Evolutionary conservation across 1,140 invertebrate species (phyloP).

Genomic region (Eriocheir sinensis): DNA sequence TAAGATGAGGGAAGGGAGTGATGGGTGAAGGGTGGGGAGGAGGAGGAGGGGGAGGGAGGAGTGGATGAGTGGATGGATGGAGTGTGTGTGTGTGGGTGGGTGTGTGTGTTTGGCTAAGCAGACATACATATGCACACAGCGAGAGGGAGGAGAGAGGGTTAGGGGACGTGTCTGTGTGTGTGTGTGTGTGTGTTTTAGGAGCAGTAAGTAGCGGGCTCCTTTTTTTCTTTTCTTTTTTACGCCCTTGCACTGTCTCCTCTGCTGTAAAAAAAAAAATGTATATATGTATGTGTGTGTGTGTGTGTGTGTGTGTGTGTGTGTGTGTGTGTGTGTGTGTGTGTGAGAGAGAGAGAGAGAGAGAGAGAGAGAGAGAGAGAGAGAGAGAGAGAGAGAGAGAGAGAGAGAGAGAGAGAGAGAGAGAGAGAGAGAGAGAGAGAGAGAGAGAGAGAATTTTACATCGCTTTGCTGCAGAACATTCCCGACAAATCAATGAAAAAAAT

Average conservation of each 20-base stretch:
- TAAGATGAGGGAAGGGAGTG: too few relatives aligned
- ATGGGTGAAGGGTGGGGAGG: neutral
- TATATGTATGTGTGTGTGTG: neutral
- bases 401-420: neutral
- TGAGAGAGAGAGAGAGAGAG: neutral
- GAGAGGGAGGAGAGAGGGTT: neutral
- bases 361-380: conserved; percentile 15
- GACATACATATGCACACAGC: neutral
- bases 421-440: too few relatives aligned
- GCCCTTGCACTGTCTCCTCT: too few relatives aligned
- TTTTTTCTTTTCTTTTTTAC: too few relatives aligned
- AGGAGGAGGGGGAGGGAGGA: neutral
- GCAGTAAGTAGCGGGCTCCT: too few relatives aligned
- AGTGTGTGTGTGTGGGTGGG: neutral
- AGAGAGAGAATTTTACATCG: too few relatives aligned
- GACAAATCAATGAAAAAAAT: too few relatives aligned
- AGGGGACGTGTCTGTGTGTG: neutral
- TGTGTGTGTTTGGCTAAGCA: neutral
- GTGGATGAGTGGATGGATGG: neutral
- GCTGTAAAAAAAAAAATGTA: too few relatives aligned
- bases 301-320: too few relatives aligned
- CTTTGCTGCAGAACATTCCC: too few relatives aligned
- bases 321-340: neutral
- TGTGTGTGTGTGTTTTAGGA: neutral
- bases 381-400: conserved; percentile 17